Base-by-base conservation (phyloP, 2,797 vertebrate species). In the Dicrostonyx torquatus region DNA sequence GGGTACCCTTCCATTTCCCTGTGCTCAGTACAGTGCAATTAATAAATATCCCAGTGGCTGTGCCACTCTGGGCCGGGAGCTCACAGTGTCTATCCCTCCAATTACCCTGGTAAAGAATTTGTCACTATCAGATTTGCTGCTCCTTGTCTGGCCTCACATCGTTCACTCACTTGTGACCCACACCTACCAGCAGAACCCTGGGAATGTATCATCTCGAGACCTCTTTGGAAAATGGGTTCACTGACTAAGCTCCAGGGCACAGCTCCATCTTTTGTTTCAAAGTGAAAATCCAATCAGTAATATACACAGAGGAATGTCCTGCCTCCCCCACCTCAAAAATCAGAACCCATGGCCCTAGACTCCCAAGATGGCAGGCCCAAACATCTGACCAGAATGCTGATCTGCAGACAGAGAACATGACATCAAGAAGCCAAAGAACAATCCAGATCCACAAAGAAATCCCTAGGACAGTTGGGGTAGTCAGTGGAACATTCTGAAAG, bases 391-490 rank as follows among this genome's bases (percentile, higher is more conserved):
- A 31, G 0, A 45, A 66, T 15, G 15, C 4, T 5, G 10, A 37
- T 68, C 75, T 77, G 31, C 53, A 83, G 64, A 14, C 14, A 60
- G n/a, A 95, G 26, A 76, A 0, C 29, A 68, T 29, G 37, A 3
- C 18, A 15, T 13, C 24, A 78, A n/a, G 55, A 77, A 64, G 31
- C 18, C 70, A 90, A 50, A 70, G n/a, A 82, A 48, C 7, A 20
- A 60, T 17, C 15, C 7, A 73, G 34, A 72, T n/a, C 40, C 14
- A 14, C 10, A 17, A 62, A 45, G 43, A 50, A 84, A 26, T 5
- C 55, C 4, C 20, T 29, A 50, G 7, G 55, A 31, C 37, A 29
- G 0, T 68, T 48, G 34, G 18, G 0, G 1, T 6, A 0, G 40
- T 68, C 22, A 62, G 34, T 13, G 12, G 12, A 34, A 53, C n/a